Evolutionary conservation across 2,113 vertebrate species (phyloP).

Genomic region (Rhinoderma darwinii): DNA sequence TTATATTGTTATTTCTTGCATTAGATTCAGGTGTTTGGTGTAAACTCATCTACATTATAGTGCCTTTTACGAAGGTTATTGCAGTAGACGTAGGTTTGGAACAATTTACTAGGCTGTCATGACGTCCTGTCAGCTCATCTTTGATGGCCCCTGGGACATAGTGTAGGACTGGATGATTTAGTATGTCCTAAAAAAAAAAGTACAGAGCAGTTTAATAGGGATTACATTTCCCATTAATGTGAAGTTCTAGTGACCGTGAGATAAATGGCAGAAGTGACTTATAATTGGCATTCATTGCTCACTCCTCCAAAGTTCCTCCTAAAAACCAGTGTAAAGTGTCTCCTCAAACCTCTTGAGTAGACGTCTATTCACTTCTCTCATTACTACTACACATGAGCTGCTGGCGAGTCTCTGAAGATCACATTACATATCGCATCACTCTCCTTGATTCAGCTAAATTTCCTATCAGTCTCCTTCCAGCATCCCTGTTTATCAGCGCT

Average conservation of each 20-base stretch:
- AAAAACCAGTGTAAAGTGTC: neutral
- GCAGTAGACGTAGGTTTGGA: neutral
- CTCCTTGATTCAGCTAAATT: conserved; percentile 41
- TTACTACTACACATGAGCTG: conserved; percentile 11
- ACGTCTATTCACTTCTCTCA: neutral
- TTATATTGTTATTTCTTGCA: neutral
- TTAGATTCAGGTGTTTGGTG: neutral
- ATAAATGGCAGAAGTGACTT: neutral
- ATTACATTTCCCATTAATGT: conserved; percentile 19
- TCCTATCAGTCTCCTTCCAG: conserved; percentile 35
- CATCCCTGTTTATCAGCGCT: conserved; percentile 39
- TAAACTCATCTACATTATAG: neutral
- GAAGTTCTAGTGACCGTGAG: neutral
- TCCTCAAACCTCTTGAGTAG: conserved; percentile 20
- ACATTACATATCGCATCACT: conserved; percentile 43
- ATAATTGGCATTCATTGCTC: neutral
- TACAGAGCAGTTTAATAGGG: neutral
- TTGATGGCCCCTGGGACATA: neutral
- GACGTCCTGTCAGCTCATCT: neutral
- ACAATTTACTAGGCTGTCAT: neutral
- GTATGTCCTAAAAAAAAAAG: neutral
- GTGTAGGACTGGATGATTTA: neutral
- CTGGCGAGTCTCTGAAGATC: conserved; percentile 44
- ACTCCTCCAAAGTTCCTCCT: neutral
- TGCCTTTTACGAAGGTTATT: neutral